A percentile compares a stretch with the other conserved stretches of the same genome.
Evolutionary conservation across 1,140 invertebrate species (phyloP).

Genomic region (Cyclargus thomasi): DNA sequence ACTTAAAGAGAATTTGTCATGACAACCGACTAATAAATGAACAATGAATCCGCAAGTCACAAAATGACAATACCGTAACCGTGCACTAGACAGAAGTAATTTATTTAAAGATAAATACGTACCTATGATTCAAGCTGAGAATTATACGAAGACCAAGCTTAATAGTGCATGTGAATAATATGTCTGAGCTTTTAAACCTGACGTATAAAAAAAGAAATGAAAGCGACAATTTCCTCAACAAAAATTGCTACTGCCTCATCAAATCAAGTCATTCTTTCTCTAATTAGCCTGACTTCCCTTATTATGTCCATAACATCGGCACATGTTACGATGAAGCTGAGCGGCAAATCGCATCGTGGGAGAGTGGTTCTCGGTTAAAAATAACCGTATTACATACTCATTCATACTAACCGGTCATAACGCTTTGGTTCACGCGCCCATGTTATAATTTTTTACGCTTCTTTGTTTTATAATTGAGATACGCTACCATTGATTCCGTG

Average conservation of each 20-base stretch:
- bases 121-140: too few relatives aligned
- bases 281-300: neutral
- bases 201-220: too few relatives aligned
- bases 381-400: conserved; percentile 1
- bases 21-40: neutral
- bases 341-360: conserved; percentile 7
- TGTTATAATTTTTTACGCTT: neutral
- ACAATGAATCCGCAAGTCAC: too few relatives aligned
- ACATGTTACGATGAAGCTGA: neutral
- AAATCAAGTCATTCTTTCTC: neutral
- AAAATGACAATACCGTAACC: too few relatives aligned
- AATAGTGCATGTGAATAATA: too few relatives aligned
- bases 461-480: neutral
- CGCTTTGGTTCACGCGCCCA: neutral
- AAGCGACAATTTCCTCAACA: too few relatives aligned
- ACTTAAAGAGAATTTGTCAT: neutral
- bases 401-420: neutral
- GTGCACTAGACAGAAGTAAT: too few relatives aligned
- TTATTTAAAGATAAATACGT: too few relatives aligned
- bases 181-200: too few relatives aligned
- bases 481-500: neutral
- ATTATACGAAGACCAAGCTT: too few relatives aligned
- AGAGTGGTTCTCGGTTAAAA: neutral
- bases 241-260: too few relatives aligned
- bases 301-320: neutral